Conservation (phyloP, 2,888 invertebrate genomes). For the Oxycera nigricornis region DNA sequence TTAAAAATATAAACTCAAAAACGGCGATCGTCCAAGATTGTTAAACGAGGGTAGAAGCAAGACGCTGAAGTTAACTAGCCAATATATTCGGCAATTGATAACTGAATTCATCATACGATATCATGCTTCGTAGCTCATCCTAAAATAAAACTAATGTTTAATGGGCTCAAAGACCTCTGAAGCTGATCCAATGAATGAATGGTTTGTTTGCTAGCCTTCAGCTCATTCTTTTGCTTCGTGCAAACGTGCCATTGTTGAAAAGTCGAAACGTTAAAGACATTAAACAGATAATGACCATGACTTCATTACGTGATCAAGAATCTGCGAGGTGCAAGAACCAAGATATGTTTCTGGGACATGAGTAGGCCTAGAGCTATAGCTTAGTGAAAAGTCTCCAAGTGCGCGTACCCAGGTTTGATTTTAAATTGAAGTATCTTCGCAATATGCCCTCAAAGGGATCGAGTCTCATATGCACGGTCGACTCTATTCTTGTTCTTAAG, state of each 20-base stretch:
- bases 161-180: constrained; percentile 23
- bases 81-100: no score
- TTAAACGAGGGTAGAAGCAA: no score
- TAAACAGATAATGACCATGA: constrained; percentile 44
- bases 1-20: no score
- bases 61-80: no score
- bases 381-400: background rate
- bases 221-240: background rate
- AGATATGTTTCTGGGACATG: background rate
- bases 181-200: background rate
- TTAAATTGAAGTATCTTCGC: no score
- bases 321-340: constrained; percentile 11
- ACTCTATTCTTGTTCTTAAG: background rate
- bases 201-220: constrained; percentile 7
- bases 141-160: background rate
- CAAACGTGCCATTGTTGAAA: background rate
- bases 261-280: constrained; percentile 8
- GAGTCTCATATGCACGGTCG: constrained; percentile 12
- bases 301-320: constrained; percentile 39
- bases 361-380: background rate
- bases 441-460: no score
- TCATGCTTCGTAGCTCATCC: background rate
- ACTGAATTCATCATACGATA: no score
- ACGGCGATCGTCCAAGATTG: no score
- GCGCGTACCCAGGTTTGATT: no score